Evolutionary conservation across 1,140 invertebrate species (phyloP), one percentile per base, ranked within the genome.

Genomic region (Chironomus tepperi): DNA sequence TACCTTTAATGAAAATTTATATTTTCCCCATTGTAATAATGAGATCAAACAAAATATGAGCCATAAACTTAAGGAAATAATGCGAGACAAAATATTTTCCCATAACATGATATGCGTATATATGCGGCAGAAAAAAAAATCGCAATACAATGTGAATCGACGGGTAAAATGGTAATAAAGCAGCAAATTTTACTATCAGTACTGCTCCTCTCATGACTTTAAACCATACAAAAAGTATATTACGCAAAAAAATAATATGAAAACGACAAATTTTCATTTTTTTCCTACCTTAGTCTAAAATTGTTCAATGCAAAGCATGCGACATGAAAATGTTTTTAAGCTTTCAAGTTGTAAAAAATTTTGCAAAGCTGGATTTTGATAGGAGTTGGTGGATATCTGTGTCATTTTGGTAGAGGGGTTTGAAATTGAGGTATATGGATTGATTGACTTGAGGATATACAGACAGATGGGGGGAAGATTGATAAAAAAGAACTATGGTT

Each of bases 321-420:
- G 65, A 70, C 65, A 70, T 70, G 65, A 18, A 70, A 70, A 70
- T 70, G 65, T 70, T 18, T 70, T 70, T 70, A 70, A 70, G 65
- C 65, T 70, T 70, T 70, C 47, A 57, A 57, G 47, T 57, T 57
- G n/a, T 57, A 57, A 57, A 57, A 57, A 57, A 57, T 12, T 57
- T 47, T 47, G 1, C 1, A 5, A 34, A 34, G 24, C 24, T 34
- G 24, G 24, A 34, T 34, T 34, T 34, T 34, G 1, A 34, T 34
- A n/a, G 24, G 24, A 34, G 24, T 34, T 34, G 24, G 24, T 1
- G 24, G 1, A 2, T 34, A 34, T 34, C 5, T 34, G 5, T 2
- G 24, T 2, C 24, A 34, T 34, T 34, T 34, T 34, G 24, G 24
- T n/a, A n/a, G n/a, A 5, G 1, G 24, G 24, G 1, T 34, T 34